Percentiles rank a stretch among this genome's conserved stretches.
Evolutionary conservation across 2,888 invertebrate genomes (phyloP).

Genomic region (Dysmachus trigonus): DNA sequence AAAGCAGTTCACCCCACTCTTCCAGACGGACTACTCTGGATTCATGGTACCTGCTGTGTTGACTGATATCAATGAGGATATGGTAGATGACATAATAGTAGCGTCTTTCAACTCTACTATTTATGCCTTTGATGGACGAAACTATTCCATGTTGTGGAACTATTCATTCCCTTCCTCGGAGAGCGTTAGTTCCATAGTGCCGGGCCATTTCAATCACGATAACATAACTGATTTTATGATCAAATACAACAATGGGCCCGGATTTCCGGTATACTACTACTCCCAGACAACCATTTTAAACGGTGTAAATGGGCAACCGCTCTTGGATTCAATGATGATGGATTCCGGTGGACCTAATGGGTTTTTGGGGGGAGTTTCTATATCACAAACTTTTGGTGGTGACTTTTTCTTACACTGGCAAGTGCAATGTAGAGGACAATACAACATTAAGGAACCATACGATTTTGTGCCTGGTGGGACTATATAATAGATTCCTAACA

Average conservation of each 20-base stretch:
- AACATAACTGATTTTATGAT: constrained; percentile 81
- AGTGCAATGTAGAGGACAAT: constrained; percentile 67
- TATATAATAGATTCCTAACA: not conserved
- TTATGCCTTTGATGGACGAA: constrained; percentile 76
- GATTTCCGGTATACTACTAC: constrained; percentile 78
- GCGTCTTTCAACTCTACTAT: constrained; percentile 78
- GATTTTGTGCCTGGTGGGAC: constrained; percentile 64
- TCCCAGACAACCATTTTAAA: constrained; percentile 67
- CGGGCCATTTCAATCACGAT: constrained; percentile 81
- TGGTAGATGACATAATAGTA: constrained; percentile 75
- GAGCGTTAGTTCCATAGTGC: constrained; percentile 79
- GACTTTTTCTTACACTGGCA: constrained; percentile 84
- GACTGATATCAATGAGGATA: constrained; percentile 77
- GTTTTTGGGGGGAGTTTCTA: constrained; percentile 62
- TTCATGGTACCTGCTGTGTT: constrained; percentile 74
- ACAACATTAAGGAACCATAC: constrained; percentile 66
- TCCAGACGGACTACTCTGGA: constrained; percentile 71
- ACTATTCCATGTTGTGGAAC: constrained; percentile 77
- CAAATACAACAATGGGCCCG: constrained; percentile 73
- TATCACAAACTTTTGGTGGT: constrained; percentile 69
- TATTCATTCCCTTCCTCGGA: constrained; percentile 72
- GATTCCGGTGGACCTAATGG: constrained; percentile 64
- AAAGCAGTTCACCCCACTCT: constrained; percentile 68
- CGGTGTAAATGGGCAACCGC: constrained; percentile 59
- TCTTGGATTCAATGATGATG: constrained; percentile 62